These are phyloP conservation scores for Trichogramma evanescens DNA, from an alignment of 2,888 invertebrate species.

Conservation along the genomic window DNA sequence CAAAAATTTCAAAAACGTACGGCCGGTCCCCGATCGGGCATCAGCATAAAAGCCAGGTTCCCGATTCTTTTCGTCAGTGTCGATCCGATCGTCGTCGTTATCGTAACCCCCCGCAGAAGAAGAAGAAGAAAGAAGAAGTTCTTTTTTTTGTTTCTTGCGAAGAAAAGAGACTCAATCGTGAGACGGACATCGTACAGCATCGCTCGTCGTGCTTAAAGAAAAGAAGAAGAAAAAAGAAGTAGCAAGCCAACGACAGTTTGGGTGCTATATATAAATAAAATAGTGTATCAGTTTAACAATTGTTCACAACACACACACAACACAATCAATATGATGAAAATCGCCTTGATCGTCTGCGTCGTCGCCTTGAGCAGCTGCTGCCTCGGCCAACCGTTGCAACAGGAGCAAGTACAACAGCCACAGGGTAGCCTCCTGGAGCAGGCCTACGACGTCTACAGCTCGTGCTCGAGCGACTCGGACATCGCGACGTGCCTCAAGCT, in stretches of 20 bases:
- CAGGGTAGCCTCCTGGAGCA: constrained; percentile 39
- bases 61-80: constrained; percentile 47
- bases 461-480: constrained; percentile 60
- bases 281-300: no score
- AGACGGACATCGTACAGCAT: no score
- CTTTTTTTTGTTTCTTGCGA: not conserved
- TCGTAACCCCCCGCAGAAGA: not conserved
- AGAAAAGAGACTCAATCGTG: not conserved
- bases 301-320: not conserved
- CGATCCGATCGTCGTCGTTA: constrained; percentile 45
- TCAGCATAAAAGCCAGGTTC: constrained; percentile 48
- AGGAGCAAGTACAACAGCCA: constrained; percentile 23
- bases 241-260: no score
- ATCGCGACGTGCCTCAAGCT: constrained; percentile 70
- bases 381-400: not conserved
- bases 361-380: constrained; percentile 30
- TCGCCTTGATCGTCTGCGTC: constrained; percentile 34
- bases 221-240: not conserved
- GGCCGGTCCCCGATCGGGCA: constrained; percentile 46
- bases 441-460: constrained; percentile 40
- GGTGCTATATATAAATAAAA: no score
- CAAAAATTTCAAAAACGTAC: constrained; percentile 49
- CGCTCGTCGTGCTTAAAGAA: no score
- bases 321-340: constrained; percentile 37
- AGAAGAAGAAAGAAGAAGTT: not conserved